These are phyloP conservation scores for Phaethon lepturus DNA, from an alignment of 2,113 vertebrate species.

Conservation along the genomic window DNA sequence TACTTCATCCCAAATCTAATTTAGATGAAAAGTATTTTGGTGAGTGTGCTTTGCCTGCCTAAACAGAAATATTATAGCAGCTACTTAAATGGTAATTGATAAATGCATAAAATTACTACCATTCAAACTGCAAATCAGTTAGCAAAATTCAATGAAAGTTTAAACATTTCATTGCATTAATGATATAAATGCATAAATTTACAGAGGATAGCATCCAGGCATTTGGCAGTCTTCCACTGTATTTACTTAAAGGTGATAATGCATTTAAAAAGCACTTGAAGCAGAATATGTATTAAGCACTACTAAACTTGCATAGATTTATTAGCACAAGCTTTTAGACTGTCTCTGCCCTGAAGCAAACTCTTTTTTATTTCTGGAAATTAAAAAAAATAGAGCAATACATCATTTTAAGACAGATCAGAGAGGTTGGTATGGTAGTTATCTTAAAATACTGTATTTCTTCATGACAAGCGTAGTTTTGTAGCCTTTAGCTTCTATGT, in stretches of 20 bases:
- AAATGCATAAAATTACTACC: constrained; percentile 47
- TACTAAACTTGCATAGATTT: constrained; percentile 68
- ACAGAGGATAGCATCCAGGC: constrained; percentile 13
- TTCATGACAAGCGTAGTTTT: constrained; percentile 4
- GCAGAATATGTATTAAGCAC: constrained; percentile 59
- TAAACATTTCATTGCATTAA: constrained; percentile 59
- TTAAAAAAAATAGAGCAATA: constrained; percentile 40
- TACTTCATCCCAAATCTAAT: constrained; percentile 35
- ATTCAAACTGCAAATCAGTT: constrained; percentile 64
- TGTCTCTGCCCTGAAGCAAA: constrained; percentile 63
- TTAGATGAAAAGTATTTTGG: constrained; percentile 38
- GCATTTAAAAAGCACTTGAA: constrained; percentile 67
- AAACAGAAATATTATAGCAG: constrained; percentile 62
- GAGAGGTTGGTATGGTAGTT: not conserved
- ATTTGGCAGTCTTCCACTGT: constrained; percentile 58
- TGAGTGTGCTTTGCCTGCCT: constrained; percentile 45
- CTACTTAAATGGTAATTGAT: constrained; percentile 63
- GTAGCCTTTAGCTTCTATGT: not conserved
- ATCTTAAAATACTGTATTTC: constrained; percentile 32
- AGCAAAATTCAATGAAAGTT: constrained; percentile 56
- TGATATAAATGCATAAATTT: constrained; percentile 56
- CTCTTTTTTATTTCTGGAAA: constrained; percentile 66
- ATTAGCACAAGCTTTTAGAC: constrained; percentile 75
- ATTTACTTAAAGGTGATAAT: constrained; percentile 76
- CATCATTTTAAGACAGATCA: constrained; percentile 45